Conservation (phyloP, 2,113 vertebrate genomes). For the Gymnocephalus cernua region DNA sequence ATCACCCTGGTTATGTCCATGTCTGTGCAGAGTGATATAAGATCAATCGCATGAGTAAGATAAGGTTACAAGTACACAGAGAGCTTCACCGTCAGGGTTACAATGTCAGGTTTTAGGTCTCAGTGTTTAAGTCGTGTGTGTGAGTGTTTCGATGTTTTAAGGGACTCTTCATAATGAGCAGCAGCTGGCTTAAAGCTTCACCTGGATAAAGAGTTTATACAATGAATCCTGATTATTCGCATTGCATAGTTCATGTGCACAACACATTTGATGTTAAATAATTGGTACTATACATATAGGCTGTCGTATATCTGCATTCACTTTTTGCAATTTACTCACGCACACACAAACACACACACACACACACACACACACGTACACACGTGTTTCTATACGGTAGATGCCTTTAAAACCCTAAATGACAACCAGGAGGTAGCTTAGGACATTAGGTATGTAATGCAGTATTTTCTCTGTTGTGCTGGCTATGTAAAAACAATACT, state of each 20-base stretch:
- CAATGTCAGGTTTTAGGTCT: slow-evolving; percentile 15
- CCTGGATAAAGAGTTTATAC: not conserved
- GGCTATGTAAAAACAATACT: slow-evolving; percentile 43
- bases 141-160: slow-evolving; percentile 40
- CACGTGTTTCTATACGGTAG: slow-evolving; percentile 38
- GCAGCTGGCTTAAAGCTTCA: slow-evolving; percentile 26
- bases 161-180: slow-evolving; percentile 18
- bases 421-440: slow-evolving; percentile 51
- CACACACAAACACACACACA: slow-evolving; percentile 2
- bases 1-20: not conserved
- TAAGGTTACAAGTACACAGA: not conserved
- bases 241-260: slow-evolving; percentile 23
- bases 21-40: not conserved
- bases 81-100: slow-evolving; percentile 21
- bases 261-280: slow-evolving; percentile 48
- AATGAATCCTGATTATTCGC: slow-evolving; percentile 32
- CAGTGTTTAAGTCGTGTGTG: slow-evolving; percentile 22
- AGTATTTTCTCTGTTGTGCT: slow-evolving; percentile 53
- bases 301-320: slow-evolving; percentile 41
- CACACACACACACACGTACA: slow-evolving; percentile 8
- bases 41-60: not conserved
- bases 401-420: slow-evolving; percentile 58
- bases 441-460: slow-evolving; percentile 52
- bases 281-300: slow-evolving; percentile 49
- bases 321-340: slow-evolving; percentile 31